Percentiles rank a stretch among this genome's conserved stretches.
phyloP scores from a whole-genome alignment of 2,797 vertebrate genomes.

The Echiichthys vipera region DNA sequence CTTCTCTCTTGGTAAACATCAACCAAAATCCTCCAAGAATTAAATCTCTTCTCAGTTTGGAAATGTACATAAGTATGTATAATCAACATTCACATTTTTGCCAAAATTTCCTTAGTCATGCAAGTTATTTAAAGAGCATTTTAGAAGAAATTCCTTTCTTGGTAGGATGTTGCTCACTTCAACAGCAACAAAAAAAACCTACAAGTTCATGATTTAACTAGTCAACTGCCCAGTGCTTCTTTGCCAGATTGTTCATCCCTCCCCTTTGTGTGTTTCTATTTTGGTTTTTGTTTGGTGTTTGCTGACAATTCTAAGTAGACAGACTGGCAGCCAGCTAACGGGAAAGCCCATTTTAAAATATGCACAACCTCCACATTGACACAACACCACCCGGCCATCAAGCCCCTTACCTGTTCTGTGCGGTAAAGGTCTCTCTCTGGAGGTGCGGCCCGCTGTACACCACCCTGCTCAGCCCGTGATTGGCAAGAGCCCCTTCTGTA shows the following conservation, averaged over 20 bases:
- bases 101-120: too few relatives aligned
- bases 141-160: background rate
- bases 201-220: background rate
- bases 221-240: background rate
- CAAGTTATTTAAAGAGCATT: too few relatives aligned
- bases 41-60: too few relatives aligned
- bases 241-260: conserved; percentile 5
- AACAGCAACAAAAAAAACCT: background rate
- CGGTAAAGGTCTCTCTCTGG: conserved; percentile 96
- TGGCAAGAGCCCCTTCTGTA: conserved; percentile 95
- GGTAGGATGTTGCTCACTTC: background rate
- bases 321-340: background rate
- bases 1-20: too few relatives aligned
- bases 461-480: conserved; percentile 94
- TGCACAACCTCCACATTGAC: background rate
- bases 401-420: conserved; percentile 92
- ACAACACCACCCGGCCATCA: background rate
- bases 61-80: too few relatives aligned
- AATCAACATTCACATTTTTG: too few relatives aligned
- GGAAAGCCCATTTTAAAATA: conserved; percentile 24
- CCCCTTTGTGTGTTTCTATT: conserved; percentile 17
- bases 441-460: conserved; percentile 97
- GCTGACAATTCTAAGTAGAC: conserved; percentile 1
- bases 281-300: background rate
- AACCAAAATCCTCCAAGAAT: too few relatives aligned